Percentiles rank a stretch among this genome's conserved stretches.
These are phyloP conservation scores for Austrofundulus limnaeus DNA, from an alignment of 2,113 vertebrate genomes.

Conservation along the genomic window DNA sequence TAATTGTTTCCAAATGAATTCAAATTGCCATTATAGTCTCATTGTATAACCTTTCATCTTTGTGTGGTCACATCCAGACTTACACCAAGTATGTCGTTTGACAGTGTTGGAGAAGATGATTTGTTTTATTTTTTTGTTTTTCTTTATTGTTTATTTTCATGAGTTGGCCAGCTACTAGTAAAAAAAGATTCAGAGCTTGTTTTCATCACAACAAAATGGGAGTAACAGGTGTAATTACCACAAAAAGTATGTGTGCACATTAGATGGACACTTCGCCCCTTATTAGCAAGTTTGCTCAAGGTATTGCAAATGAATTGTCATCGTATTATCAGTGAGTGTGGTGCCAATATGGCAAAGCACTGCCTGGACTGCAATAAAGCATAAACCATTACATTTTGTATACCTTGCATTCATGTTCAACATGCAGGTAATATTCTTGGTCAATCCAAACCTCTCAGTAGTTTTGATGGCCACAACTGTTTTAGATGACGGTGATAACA, in stretches of 20 bases:
- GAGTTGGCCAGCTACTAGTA: background rate
- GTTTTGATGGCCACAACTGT: too few species aligned
- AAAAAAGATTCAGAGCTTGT: slow-evolving; percentile 1
- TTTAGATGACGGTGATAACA: too few species aligned
- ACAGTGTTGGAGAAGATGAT: slow-evolving; percentile 5
- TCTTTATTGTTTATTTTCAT: slow-evolving; percentile 27
- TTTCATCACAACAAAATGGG: slow-evolving; percentile 16
- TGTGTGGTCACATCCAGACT: slow-evolving; percentile 12
- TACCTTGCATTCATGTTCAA: too few species aligned
- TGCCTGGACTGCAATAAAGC: too few species aligned
- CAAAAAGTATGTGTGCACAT: background rate
- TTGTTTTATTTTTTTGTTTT: background rate
- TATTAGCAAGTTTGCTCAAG: too few species aligned
- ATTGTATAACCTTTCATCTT: background rate
- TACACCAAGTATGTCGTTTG: slow-evolving; percentile 1
- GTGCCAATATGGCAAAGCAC: too few species aligned
- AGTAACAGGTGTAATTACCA: slow-evolving; percentile 11
- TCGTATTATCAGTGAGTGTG: too few species aligned
- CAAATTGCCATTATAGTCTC: background rate
- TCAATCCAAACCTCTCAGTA: too few species aligned
- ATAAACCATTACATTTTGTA: too few species aligned
- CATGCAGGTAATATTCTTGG: too few species aligned
- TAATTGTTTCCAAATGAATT: background rate
- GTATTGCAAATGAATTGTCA: too few species aligned
- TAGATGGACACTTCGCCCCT: background rate